phyloP scores from a whole-genome alignment of 2,113 vertebrate species.

The Cyrtonyx montezumae region DNA sequence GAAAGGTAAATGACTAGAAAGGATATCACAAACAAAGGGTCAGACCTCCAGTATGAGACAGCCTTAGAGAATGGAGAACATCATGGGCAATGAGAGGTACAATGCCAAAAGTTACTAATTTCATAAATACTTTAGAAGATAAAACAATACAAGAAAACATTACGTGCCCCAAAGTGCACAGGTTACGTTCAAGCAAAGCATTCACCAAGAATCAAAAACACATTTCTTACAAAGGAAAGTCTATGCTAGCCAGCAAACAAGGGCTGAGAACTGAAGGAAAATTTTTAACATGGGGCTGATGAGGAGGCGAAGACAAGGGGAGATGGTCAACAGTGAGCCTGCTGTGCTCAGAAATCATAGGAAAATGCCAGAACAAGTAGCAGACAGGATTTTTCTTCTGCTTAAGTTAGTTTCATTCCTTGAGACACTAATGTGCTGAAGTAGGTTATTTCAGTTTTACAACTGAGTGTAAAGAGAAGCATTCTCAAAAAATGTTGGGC shows the following conservation, averaged over 20 bases:
- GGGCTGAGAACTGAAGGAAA: neutral
- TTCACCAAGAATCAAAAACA: neutral
- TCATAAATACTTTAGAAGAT: neutral
- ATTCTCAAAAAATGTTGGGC: neutral
- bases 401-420: neutral
- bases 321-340: neutral
- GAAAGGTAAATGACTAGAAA: neutral
- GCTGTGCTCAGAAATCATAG: neutral
- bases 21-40: neutral
- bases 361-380: neutral
- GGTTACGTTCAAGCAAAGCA: neutral
- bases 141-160: neutral
- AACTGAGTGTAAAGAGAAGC: neutral
- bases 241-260: neutral
- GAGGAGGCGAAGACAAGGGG: neutral
- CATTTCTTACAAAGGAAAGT: neutral
- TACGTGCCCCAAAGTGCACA: neutral
- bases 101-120: neutral
- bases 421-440: neutral
- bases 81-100: neutral
- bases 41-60: neutral
- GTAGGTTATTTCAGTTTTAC: neutral
- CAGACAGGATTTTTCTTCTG: neutral
- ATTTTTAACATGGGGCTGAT: neutral
- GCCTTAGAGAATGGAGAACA: neutral